Base-by-base conservation (phyloP, 2,888 invertebrate species). In the Drosophila formosana region DNA sequence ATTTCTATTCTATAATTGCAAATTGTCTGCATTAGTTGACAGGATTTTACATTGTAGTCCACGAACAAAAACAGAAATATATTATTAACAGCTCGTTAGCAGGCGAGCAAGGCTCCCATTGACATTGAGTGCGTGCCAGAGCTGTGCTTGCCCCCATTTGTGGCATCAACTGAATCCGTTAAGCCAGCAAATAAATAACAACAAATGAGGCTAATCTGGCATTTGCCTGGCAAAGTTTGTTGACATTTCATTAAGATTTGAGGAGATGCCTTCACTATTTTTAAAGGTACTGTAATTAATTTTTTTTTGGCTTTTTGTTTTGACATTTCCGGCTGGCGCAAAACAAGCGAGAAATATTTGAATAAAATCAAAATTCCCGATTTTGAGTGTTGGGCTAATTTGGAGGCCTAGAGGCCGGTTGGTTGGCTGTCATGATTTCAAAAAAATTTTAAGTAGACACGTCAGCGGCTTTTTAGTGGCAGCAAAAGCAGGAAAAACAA, bases 401-500 rank as follows among this genome's bases (percentile, higher is more conserved):
- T 76, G 39, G 28, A 64, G 75, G 80, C 67, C 81, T 69, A 80
- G 51, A 49, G 67, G 75, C 65, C 61, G 66, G 62, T 61, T 39
- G 66, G 62, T 61, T 39, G 56, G 79, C 84, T 82, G 81, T 84
- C 85, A 83, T 72, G 72, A 69, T 61, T 72, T 79, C 55, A 7
- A 62, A 79, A 78, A 79, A 78, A 82, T 75, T 60, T 87, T 88
- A 85, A 88, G 86, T 85, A 85, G 85, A 75, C 85, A 73, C 85
- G 88, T 85, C 85, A 85, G 81, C 88, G 77, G 72, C 79, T 75
- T 82, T 75, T 80, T 76, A 75, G 80, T 73, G 66, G 78, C 79
- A 68, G 49, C 39, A 49, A 37, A 78, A 45, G 75, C 67, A 77
- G 75, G 79, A 73, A 78, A 83, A 82, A 79, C 79, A 80, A 87